phyloP scores from a whole-genome alignment of 1,140 invertebrate species.

The Pseudachorutes palmiensis region DNA sequence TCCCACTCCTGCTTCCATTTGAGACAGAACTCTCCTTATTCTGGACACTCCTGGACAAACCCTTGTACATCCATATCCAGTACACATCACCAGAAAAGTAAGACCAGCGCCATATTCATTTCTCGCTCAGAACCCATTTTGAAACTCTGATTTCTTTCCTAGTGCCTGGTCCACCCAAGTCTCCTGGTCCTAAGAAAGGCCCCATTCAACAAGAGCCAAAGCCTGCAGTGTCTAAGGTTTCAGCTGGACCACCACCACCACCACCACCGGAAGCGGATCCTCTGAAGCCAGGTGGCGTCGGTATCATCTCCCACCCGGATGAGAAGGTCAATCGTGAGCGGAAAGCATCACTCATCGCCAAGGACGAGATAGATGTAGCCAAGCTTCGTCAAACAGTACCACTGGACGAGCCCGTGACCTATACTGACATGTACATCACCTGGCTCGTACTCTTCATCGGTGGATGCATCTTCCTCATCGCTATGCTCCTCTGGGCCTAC shows the following conservation, averaged over 20 bases:
- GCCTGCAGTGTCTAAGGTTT: neutral
- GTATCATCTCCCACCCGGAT: neutral
- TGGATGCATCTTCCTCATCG: neutral
- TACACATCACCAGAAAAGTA: no score
- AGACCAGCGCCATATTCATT: no score
- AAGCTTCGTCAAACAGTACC: neutral
- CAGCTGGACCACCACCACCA: no score
- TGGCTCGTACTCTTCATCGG: neutral
- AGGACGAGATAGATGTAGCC: neutral
- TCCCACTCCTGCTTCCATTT: no score
- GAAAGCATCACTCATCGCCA: neutral
- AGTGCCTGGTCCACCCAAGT: no score
- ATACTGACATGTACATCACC: neutral
- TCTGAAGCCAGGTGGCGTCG: neutral
- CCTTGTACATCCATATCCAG: no score
- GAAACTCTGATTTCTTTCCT: no score
- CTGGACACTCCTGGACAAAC: no score
- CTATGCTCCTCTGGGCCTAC: neutral
- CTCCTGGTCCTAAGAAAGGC: no score
- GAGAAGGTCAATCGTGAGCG: neutral
- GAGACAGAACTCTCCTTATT: no score
- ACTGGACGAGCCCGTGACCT: neutral
- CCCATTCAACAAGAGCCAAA: no score
- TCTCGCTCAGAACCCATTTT: no score
- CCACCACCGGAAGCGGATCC: neutral